Evolutionary conservation across 2,797 vertebrate genomes (phyloP), one percentile per base, ranked within the genome.

Genomic region (Luscinia megarhynchos): DNA sequence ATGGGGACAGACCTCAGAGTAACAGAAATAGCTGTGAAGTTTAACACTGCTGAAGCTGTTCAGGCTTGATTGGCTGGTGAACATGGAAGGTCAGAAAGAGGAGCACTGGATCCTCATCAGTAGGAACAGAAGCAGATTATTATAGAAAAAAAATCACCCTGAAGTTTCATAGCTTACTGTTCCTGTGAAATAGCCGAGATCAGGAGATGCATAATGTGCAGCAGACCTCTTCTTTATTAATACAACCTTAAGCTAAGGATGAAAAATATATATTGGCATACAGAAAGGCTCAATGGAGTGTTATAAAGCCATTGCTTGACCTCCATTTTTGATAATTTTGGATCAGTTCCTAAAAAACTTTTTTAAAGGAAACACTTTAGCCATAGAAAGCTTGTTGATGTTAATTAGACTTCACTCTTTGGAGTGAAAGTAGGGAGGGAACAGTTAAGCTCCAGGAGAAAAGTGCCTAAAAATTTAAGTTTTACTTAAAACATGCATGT

Each of bases 1-100:
- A 97, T 96, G 94, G 96, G 94, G 96, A 97, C 94, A 96, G 96
- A 96, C 97, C 97, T 96, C 92, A 79, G 97, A 95, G 92, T 96
- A 95, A 94, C 94, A 92, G 95, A 95, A 97, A 96, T 94, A 94
- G 95, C 96, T 94, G 90, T 94, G 94, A 96, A 97, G 97, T 96
- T 98, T 97, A 97, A 95, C 95, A 95, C 94, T 82, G 95, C 96
- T 95, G 92, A 95, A 96, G 85, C 36, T 80, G 79, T 88, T 94
- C 93, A 75, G 94, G 94, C 88, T 93, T 96, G 97, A 97, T 97
- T 97, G 97, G 93, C 94, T 96, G 93, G 62, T 23, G 55, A 96
- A 95, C 91, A 96, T 30, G 81, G 96, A 94, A 97, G 97, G 96
- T 97, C 97, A 97, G 81, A 89, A 68, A 95, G 92, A 94, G 85